These are phyloP conservation scores for Melierax canorus DNA, from an alignment of 2,113 vertebrate genomes.

Conservation along the genomic window DNA sequence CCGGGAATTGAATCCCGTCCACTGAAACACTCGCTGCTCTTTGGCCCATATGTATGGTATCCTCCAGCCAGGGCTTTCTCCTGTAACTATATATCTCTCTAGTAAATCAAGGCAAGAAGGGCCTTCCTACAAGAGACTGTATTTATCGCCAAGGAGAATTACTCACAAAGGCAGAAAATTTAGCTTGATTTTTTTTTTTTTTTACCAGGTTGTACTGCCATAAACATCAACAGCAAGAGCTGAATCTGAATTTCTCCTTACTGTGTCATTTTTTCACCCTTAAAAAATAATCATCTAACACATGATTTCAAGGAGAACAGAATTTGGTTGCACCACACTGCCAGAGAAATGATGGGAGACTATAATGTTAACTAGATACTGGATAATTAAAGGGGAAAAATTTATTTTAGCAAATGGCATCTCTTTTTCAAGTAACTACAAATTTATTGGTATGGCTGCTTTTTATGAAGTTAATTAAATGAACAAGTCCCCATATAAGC, in stretches of 20 bases:
- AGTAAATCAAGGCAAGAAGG: background rate
- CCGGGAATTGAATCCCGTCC: background rate
- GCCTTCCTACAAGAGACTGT: background rate
- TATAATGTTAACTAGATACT: background rate
- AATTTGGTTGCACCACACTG: background rate
- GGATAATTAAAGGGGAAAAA: background rate
- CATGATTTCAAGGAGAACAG: background rate
- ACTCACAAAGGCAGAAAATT: background rate
- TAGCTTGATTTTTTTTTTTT: background rate
- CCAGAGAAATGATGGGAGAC: background rate
- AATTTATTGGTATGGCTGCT: background rate
- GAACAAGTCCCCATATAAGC: background rate
- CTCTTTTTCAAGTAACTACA: background rate
- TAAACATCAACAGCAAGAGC: background rate
- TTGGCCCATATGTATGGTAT: background rate
- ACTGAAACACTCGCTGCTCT: background rate
- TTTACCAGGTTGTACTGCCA: background rate
- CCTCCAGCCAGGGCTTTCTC: background rate
- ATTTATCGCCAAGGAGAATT: background rate
- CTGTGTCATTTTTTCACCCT: background rate
- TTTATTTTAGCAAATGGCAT: background rate
- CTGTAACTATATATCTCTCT: background rate
- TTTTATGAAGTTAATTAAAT: constrained; percentile 7
- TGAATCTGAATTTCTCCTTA: background rate
- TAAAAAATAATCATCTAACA: background rate